These are phyloP conservation scores for Salticus scenicus DNA, from an alignment of 2,888 invertebrate genomes.

Conservation along the genomic window DNA sequence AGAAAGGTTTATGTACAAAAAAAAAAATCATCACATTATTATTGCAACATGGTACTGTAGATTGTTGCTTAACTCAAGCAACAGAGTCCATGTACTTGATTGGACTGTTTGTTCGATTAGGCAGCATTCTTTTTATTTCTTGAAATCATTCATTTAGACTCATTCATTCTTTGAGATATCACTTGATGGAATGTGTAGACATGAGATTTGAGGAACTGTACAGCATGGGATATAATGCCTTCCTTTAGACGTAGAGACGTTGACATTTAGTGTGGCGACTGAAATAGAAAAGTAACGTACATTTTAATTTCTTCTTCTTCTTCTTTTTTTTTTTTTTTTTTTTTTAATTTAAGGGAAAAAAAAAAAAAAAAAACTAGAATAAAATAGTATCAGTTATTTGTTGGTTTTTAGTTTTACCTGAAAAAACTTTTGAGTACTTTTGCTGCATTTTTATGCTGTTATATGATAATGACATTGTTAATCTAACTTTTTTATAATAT, in stretches of 20 bases:
- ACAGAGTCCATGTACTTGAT: background rate
- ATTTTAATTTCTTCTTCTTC: too few relatives aligned
- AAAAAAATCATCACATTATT: constrained; percentile 13
- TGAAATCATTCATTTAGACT: background rate
- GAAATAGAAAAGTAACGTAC: background rate
- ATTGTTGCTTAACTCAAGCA: too few relatives aligned
- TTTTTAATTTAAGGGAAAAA: too few relatives aligned
- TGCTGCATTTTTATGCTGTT: too few relatives aligned
- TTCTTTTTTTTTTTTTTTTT: too few relatives aligned
- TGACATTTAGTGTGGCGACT: background rate
- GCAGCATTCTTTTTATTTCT: background rate
- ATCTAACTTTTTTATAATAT: too few relatives aligned
- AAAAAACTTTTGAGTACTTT: too few relatives aligned
- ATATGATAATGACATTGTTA: too few relatives aligned
- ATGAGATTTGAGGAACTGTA: constrained; percentile 1
- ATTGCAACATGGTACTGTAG: background rate
- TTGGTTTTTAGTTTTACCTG: too few relatives aligned
- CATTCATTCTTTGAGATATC: background rate
- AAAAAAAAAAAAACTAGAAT: too few relatives aligned
- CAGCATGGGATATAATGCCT: background rate
- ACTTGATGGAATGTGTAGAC: background rate
- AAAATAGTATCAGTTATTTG: too few relatives aligned
- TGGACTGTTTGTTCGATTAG: background rate
- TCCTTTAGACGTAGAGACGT: background rate
- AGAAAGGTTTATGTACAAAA: background rate